Conservation (phyloP, 2,888 invertebrate genomes). For the Acronicta aceris region DNA sequence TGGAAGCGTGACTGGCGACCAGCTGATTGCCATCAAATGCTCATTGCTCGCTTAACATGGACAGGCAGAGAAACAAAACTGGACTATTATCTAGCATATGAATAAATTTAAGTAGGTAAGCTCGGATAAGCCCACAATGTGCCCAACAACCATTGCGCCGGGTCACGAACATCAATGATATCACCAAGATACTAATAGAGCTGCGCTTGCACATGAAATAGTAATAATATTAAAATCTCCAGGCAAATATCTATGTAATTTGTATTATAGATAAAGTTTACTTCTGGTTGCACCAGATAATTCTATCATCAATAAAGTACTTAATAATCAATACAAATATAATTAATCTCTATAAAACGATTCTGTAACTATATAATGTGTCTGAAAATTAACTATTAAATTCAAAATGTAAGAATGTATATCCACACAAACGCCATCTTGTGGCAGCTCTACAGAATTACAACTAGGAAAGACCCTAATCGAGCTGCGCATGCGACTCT, state of each 20-base stretch:
- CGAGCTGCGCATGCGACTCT: slow-evolving; percentile 49
- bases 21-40: slow-evolving; percentile 77
- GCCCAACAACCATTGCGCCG: slow-evolving; percentile 32
- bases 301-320: background rate
- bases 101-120: slow-evolving; percentile 68
- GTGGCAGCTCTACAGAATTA: slow-evolving; percentile 35
- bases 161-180: slow-evolving; percentile 66
- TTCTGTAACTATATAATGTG: background rate
- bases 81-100: slow-evolving; percentile 69
- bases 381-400: background rate
- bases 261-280: too few species aligned
- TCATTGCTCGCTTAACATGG: slow-evolving; percentile 64
- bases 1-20: slow-evolving; percentile 79
- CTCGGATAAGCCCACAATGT: slow-evolving; percentile 39
- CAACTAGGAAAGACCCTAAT: slow-evolving; percentile 39
- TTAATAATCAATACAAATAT: background rate
- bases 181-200: slow-evolving; percentile 43
- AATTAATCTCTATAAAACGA: background rate
- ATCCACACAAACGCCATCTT: slow-evolving; percentile 67
- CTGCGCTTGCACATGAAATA: slow-evolving; percentile 12
- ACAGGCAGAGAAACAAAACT: slow-evolving; percentile 60
- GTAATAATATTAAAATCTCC: background rate
- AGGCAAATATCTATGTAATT: too few species aligned
- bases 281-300: background rate
- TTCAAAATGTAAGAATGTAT: background rate